These are phyloP conservation scores for Pandemis cinnamomeana DNA, from an alignment of 2,888 invertebrate genomes.

Conservation along the genomic window DNA sequence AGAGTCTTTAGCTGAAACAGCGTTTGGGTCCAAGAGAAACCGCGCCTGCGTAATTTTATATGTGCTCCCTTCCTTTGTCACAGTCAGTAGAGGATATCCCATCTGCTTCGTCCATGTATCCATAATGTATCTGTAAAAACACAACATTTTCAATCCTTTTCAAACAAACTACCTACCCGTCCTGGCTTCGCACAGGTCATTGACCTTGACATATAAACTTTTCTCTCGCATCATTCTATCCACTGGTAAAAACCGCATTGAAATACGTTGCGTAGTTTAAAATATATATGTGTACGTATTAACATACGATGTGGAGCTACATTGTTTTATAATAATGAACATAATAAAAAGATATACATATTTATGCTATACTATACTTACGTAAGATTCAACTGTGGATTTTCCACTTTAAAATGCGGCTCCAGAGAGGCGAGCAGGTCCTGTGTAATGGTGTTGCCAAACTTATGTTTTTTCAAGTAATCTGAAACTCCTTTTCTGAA, in stretches of 20 bases:
- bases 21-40: conserved; percentile 89
- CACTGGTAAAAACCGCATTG: too few relatives aligned
- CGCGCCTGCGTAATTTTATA: conserved; percentile 89
- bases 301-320: too few relatives aligned
- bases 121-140: conserved; percentile 86
- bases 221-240: too few relatives aligned
- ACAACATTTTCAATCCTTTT: neutral
- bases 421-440: conserved; percentile 90
- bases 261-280: too few relatives aligned
- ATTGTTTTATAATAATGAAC: too few relatives aligned
- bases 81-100: conserved; percentile 92
- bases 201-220: too few relatives aligned
- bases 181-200: too few relatives aligned
- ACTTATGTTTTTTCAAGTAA: conserved; percentile 89
- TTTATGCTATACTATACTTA: conserved; percentile 60
- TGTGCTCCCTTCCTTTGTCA: conserved; percentile 71
- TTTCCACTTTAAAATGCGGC: conserved; percentile 75
- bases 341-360: too few relatives aligned
- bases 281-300: too few relatives aligned
- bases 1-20: conserved; percentile 78
- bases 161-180: neutral
- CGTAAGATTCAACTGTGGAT: conserved; percentile 81
- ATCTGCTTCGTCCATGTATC: conserved; percentile 95
- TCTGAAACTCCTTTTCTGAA: conserved; percentile 90
- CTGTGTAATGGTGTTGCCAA: conserved; percentile 90